These are phyloP conservation scores for Chondrosia reniformis DNA, from an alignment of 37 sponge, comb jelly and placozoan species.

Conservation along the genomic window DNA sequence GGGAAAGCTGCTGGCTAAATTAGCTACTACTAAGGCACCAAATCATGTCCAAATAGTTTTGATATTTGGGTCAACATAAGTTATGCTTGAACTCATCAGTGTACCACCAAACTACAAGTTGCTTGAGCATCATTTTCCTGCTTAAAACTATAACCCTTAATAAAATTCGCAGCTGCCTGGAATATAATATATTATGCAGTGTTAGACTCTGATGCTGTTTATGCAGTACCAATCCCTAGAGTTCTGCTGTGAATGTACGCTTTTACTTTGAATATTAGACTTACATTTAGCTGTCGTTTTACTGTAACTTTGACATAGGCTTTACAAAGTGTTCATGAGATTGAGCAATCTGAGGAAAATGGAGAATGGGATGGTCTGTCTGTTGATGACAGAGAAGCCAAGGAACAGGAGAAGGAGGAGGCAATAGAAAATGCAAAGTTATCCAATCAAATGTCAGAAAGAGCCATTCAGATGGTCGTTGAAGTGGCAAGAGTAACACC, in stretches of 20 bases:
- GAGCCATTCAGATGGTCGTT: slow-evolving; percentile 66
- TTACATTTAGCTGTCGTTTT: background rate
- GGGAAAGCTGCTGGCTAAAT: no score
- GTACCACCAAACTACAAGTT: no score
- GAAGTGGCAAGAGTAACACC: slow-evolving; percentile 39
- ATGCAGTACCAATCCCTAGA: no score
- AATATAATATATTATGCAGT: no score
- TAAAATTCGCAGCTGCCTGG: no score
- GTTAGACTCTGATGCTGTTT: no score
- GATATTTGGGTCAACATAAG: no score
- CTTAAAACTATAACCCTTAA: no score
- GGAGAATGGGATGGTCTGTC: slow-evolving; percentile 50
- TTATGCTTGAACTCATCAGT: no score
- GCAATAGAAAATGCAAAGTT: slow-evolving; percentile 66
- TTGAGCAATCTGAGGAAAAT: slow-evolving; percentile 40
- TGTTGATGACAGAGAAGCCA: slow-evolving; percentile 57
- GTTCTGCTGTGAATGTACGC: background rate
- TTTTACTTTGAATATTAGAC: background rate
- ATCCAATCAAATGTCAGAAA: slow-evolving; percentile 59
- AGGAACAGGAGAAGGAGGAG: slow-evolving; percentile 48
- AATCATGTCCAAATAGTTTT: no score
- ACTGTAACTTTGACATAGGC: slow-evolving; percentile 13
- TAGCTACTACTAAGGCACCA: no score
- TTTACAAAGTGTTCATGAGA: slow-evolving; percentile 42
- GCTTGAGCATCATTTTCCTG: no score